Conservation (phyloP, 1,140 invertebrate genomes). For the Stenopsyche tienmushanensis region DNA sequence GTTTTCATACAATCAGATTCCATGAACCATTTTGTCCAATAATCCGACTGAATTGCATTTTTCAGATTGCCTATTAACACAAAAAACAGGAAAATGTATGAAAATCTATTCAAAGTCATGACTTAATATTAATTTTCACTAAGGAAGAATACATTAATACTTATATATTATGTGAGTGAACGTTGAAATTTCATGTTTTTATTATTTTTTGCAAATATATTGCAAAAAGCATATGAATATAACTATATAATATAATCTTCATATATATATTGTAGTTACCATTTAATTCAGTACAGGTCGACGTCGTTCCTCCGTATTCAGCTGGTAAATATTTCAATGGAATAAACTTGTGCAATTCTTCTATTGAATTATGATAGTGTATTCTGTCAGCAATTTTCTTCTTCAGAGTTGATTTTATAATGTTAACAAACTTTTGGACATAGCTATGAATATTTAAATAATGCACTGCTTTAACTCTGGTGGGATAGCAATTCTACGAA, state of each 20-base stretch:
- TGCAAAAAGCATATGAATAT: background rate
- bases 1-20: background rate
- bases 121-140: no score
- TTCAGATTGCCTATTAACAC: no score
- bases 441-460: background rate
- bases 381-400: conserved; percentile 18
- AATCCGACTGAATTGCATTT: background rate
- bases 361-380: conserved; percentile 10
- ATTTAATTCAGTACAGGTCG: background rate
- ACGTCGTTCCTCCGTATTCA: conserved; percentile 9
- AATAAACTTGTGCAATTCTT: conserved; percentile 8
- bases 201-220: background rate
- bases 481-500: conserved; percentile 23
- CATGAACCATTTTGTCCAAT: background rate
- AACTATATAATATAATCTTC: no score
- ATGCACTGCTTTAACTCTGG: conserved; percentile 7
- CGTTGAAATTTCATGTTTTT: background rate
- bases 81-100: no score
- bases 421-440: conserved; percentile 2
- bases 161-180: background rate
- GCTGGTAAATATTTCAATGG: conserved; percentile 13
- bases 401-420: conserved; percentile 2
- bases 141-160: no score
- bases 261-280: background rate
- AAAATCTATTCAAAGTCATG: no score